Base-by-base conservation (phyloP, 2,888 invertebrate species). In the Dorcus hopei region DNA sequence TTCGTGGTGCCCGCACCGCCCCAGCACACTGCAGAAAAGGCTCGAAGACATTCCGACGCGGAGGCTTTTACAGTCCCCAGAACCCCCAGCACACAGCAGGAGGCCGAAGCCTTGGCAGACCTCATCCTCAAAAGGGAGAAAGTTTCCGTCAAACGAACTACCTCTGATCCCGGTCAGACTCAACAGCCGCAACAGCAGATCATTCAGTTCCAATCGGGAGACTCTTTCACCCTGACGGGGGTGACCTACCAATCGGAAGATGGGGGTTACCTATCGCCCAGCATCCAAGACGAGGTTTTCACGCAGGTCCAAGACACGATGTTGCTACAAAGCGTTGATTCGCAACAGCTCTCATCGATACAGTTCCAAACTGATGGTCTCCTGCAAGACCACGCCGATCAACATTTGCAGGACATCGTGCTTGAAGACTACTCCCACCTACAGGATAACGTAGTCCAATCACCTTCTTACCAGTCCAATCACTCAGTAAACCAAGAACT, bases 41-140 rank as follows among this genome's bases (percentile, higher is more conserved):
- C 80, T 59, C 79, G 85, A 61, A 79, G 85, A 69, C 80, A 85
- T 74, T 82, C 85, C 65, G 83, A 84, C 71, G 80, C 82, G 48
- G 84, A 83, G 67, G 81, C 83, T 66, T 83, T 84, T 64, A 80
- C 77, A 40, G 69, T 76, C 38, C 70, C 80, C 74, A 78, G 82
- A 55, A 78, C 80, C 41, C 80, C 80, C 11, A 80, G 79, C 11
- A 80, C 80, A 14, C 78, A 82, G 77, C 85, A 86, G 57, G 88
- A 90, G 76, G 91, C 91, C 64, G 90, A 91, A 61, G 89, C 90
- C 3, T 80, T 91, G 45, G 90, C 91, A 62, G 91, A 91, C 76
- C 81, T 91, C 70, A 83, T 84, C 56, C 80, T 91, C 50, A 92
- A 91, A 78, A 84, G 87, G 62, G 87, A 87, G 47, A 87, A 83